These are phyloP conservation scores for Papilio polytes DNA, from an alignment of 1,140 invertebrate genomes.

Conservation along the genomic window DNA sequence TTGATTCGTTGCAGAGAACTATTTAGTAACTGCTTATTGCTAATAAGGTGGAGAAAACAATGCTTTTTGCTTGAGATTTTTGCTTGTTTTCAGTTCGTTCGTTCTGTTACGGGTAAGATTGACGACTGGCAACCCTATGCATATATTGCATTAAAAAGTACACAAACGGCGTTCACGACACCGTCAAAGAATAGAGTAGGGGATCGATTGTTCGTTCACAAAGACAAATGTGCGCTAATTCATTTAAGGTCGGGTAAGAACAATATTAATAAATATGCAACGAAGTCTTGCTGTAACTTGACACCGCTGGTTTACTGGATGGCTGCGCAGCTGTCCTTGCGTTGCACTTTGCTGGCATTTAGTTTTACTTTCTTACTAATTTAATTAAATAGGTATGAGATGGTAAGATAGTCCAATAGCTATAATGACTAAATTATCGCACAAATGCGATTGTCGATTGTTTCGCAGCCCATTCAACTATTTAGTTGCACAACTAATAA, in stretches of 20 bases:
- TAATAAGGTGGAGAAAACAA: no score
- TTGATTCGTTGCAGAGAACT: background rate
- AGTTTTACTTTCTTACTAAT: background rate
- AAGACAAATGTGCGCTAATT: constrained; percentile 2
- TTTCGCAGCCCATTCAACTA: no score
- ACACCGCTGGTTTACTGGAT: constrained; percentile 7
- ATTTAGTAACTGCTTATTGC: background rate
- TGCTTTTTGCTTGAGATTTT: no score
- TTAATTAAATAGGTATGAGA: no score
- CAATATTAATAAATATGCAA: background rate
- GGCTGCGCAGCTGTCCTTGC: background rate
- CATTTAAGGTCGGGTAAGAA: background rate
- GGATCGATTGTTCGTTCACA: constrained; percentile 14
- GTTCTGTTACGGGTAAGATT: background rate
- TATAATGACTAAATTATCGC: no score
- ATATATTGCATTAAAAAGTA: background rate
- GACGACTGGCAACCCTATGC: background rate
- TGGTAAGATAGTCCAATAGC: no score
- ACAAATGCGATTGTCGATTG: no score
- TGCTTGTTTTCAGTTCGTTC: background rate
- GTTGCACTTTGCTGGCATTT: background rate
- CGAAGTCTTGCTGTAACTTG: background rate
- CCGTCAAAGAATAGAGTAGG: background rate
- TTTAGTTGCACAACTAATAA: no score
- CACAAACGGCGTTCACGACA: background rate